Base-by-base conservation (phyloP, 2,888 invertebrate species). In the Sphecodes monilicornis region DNA sequence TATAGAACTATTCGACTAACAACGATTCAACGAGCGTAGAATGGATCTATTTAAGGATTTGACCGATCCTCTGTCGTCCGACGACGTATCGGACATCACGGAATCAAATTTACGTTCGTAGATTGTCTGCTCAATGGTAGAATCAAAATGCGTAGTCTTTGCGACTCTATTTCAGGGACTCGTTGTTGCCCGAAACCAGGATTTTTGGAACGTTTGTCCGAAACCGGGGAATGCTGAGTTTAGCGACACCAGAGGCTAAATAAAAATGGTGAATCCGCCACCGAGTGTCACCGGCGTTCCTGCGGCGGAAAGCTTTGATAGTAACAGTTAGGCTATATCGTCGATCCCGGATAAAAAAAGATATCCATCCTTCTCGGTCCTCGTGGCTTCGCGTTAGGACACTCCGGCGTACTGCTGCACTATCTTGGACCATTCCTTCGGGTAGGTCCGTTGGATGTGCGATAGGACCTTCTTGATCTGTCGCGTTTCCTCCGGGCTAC, bases 391-490 rank as follows among this genome's bases (percentile, higher is more conserved):
- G 78, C 32, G 69, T 82, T 89, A 90, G 72, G 80, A 74, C 77
- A 77, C 88, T 69, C 89, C 97, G 16, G 96, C 95, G 92, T 97
- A 97, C 91, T 97, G 96, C 92, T 96, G 96, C 32, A 97, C 95
- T 88, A 97, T 96, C 95, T 97, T 97, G 77, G 96, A 96, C 97
- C 97, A 97, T 94, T 97, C 97, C 91, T 97, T 97, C 10, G 97
- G 97, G 93, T 96, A 97, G 94, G 97, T 96, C 90, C 97, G 95
- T 93, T 97, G 97, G 78, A 97, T 97, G 94, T 97, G 97, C 29
- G 97, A 96, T 18, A 97, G 95, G 46, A 97, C 97, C 93, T 96
- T 96, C 93, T 97, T 97, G 90, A 97, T 97, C 95, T 97, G 97
- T 89, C 96, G 96, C 75, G 96, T 96, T 93, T 97, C 97, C 91